Evolutionary conservation across 2,888 invertebrate genomes (phyloP).

Genomic region (Marasmarcha lunaedactyla): DNA sequence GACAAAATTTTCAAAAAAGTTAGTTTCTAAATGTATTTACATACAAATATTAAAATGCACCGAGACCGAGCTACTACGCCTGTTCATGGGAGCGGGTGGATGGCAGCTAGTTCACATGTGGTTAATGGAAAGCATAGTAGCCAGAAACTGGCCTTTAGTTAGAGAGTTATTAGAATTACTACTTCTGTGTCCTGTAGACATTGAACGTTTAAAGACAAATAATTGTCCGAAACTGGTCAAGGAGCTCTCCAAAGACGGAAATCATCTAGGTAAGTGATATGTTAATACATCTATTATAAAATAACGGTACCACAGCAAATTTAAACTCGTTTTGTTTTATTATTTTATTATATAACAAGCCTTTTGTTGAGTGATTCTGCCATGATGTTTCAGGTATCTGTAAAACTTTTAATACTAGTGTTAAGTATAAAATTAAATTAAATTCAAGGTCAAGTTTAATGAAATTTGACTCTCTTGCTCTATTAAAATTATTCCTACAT

Average conservation of each 20-base stretch:
- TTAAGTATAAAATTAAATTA: too few relatives aligned
- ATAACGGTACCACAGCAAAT: too few relatives aligned
- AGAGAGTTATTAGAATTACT: constrained; percentile 88
- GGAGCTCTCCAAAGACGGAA: constrained; percentile 84
- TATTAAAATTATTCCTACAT: too few relatives aligned
- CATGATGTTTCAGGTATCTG: too few relatives aligned
- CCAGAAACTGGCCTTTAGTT: constrained; percentile 88
- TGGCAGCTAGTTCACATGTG: constrained; percentile 93
- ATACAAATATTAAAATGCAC: constrained; percentile 92
- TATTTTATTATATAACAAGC: neutral
- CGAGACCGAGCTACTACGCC: constrained; percentile 82
- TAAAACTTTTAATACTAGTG: too few relatives aligned
- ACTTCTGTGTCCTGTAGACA: constrained; percentile 88
- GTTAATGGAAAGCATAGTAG: constrained; percentile 88
- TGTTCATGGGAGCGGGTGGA: constrained; percentile 92
- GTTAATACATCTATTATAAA: too few relatives aligned
- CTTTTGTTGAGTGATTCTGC: too few relatives aligned
- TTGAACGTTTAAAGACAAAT: constrained; percentile 90
- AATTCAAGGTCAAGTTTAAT: too few relatives aligned
- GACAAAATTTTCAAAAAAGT: constrained; percentile 94
- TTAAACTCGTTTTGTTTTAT: neutral
- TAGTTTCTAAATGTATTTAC: constrained; percentile 96
- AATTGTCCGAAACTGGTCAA: constrained; percentile 93
- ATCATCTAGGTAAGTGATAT: constrained; percentile 86
- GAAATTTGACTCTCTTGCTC: too few relatives aligned